These are phyloP conservation scores for Bufo bufo DNA, from an alignment of 2,113 vertebrate genomes.

Conservation along the genomic window DNA sequence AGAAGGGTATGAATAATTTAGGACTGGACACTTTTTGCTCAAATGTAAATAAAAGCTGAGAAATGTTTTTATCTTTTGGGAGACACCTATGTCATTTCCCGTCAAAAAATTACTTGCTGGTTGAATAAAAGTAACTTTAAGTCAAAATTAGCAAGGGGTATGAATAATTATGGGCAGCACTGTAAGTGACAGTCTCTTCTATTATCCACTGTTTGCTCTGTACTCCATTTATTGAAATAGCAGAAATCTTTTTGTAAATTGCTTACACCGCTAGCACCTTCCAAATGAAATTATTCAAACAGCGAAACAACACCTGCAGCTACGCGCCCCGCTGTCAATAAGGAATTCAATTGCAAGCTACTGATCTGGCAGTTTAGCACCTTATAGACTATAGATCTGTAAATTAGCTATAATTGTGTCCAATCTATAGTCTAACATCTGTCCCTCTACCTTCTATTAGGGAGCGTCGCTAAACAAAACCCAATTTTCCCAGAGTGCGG, in stretches of 20 bases:
- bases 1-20: too few relatives aligned
- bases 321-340: slow-evolving; percentile 4
- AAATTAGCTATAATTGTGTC: slow-evolving; percentile 15
- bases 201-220: neutral
- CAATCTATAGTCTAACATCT: slow-evolving; percentile 21
- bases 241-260: slow-evolving; percentile 27
- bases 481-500: neutral
- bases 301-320: slow-evolving; percentile 18
- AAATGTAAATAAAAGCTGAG: too few relatives aligned
- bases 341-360: slow-evolving; percentile 16
- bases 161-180: too few relatives aligned
- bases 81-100: too few relatives aligned
- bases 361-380: slow-evolving; percentile 29
- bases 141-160: too few relatives aligned
- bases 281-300: slow-evolving; percentile 39
- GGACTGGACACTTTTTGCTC: too few relatives aligned
- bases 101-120: too few relatives aligned
- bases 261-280: slow-evolving; percentile 18
- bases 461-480: neutral
- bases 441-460: neutral
- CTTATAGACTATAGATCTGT: slow-evolving; percentile 36
- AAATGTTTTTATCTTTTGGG: too few relatives aligned
- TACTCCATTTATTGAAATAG: slow-evolving; percentile 17
- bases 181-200: neutral
- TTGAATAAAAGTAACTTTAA: too few relatives aligned